phyloP scores from a whole-genome alignment of 2,888 invertebrate genomes.

The Camponotus fellah region DNA sequence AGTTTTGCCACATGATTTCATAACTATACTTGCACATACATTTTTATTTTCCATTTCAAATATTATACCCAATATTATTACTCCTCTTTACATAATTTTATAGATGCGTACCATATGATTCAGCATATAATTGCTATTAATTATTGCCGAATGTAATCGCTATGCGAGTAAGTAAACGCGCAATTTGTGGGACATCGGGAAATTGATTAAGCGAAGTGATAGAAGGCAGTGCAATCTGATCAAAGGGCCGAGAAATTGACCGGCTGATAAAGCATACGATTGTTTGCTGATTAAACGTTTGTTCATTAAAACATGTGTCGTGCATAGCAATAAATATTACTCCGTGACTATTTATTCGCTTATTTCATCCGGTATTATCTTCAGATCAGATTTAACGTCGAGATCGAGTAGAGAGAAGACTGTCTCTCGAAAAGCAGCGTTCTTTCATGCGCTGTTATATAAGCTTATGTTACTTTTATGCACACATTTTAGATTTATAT shows the following conservation, averaged over 20 bases:
- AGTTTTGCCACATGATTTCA: no score
- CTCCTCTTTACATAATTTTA: background rate
- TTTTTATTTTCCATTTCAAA: background rate
- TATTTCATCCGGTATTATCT: conserved; percentile 37
- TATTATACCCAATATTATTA: background rate
- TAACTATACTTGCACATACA: background rate
- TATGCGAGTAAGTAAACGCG: conserved; percentile 16
- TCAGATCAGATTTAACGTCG: conserved; percentile 40
- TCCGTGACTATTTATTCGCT: conserved; percentile 40
- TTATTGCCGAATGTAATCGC: background rate
- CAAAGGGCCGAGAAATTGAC: conserved; percentile 29
- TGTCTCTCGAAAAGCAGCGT: conserved; percentile 10
- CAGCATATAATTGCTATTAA: background rate
- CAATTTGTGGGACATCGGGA: conserved; percentile 35
- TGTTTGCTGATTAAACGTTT: conserved; percentile 62
- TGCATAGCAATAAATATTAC: conserved; percentile 40
- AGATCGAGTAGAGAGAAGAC: conserved; percentile 10
- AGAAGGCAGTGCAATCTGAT: conserved; percentile 6
- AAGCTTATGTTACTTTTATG: background rate
- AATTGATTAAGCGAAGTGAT: conserved; percentile 48
- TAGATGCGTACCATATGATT: background rate
- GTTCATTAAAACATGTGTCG: conserved; percentile 62
- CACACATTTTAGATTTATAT: background rate
- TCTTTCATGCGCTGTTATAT: background rate
- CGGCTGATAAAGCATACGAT: conserved; percentile 23